Evolutionary conservation across 2,888 invertebrate species (phyloP).

Genomic region (Xanthorhoe designata): DNA sequence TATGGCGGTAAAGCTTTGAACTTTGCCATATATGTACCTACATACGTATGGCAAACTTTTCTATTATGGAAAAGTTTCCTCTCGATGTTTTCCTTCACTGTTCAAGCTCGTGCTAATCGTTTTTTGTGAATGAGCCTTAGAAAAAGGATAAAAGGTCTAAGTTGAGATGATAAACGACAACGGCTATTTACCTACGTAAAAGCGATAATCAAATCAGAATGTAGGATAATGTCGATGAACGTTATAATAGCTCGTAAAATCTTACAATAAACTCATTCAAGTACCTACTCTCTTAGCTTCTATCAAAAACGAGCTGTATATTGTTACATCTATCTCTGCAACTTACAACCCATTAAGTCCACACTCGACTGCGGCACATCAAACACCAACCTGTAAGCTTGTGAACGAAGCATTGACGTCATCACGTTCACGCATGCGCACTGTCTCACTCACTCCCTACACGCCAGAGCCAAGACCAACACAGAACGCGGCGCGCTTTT

Average conservation of each 20-base stretch:
- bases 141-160: too few species aligned
- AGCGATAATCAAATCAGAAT: too few species aligned
- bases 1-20: too few species aligned
- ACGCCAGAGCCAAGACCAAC: constrained; percentile 24
- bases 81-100: too few species aligned
- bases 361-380: constrained; percentile 53
- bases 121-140: too few species aligned
- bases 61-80: too few species aligned
- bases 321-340: constrained; percentile 11
- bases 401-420: constrained; percentile 84
- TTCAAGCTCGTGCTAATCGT: too few species aligned
- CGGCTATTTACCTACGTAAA: too few species aligned
- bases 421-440: constrained; percentile 68
- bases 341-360: constrained; percentile 27
- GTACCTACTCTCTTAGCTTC: neutral
- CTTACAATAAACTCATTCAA: neutral
- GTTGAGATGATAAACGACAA: too few species aligned
- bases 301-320: neutral
- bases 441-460: constrained; percentile 44
- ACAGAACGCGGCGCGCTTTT: constrained; percentile 69
- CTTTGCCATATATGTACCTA: too few species aligned
- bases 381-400: constrained; percentile 75
- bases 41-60: too few species aligned
- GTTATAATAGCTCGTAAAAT: neutral
- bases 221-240: neutral